phyloP scores from a whole-genome alignment of 2,888 invertebrate genomes.

The Limnephilus rhombicus region DNA sequence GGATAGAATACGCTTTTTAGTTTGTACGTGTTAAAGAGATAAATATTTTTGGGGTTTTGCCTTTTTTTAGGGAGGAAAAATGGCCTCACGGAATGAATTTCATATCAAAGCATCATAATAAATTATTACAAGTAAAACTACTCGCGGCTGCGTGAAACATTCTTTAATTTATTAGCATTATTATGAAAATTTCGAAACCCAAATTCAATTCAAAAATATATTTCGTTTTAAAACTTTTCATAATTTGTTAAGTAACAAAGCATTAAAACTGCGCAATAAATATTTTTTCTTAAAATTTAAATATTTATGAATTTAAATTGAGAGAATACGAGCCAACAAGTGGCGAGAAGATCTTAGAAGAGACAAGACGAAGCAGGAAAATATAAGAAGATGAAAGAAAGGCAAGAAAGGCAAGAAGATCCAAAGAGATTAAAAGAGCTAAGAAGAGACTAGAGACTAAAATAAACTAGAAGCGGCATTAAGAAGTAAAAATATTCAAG shows the following conservation, averaged over 20 bases:
- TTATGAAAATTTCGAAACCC: not conserved
- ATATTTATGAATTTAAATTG: too few relatives aligned
- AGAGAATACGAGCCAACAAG: too few relatives aligned
- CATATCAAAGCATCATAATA: not conserved
- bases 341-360: too few relatives aligned
- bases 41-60: not conserved
- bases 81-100: not conserved
- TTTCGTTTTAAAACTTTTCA: not conserved
- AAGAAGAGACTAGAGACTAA: too few relatives aligned
- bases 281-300: too few relatives aligned
- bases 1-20: not conserved
- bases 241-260: not conserved
- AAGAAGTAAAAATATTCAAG: too few relatives aligned
- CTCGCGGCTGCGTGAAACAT: not conserved
- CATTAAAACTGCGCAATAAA: too few relatives aligned
- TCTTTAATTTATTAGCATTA: not conserved
- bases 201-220: not conserved
- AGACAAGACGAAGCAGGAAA: too few relatives aligned
- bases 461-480: too few relatives aligned
- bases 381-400: too few relatives aligned
- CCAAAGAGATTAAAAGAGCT: too few relatives aligned
- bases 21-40: slow-evolving; percentile 7
- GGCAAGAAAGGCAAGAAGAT: too few relatives aligned
- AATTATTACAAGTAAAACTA: not conserved
- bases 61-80: slow-evolving; percentile 2